Percentiles rank a stretch among this genome's conserved stretches.
Conservation (phyloP, 2,888 invertebrate species). For the Homarus gammarus region DNA sequence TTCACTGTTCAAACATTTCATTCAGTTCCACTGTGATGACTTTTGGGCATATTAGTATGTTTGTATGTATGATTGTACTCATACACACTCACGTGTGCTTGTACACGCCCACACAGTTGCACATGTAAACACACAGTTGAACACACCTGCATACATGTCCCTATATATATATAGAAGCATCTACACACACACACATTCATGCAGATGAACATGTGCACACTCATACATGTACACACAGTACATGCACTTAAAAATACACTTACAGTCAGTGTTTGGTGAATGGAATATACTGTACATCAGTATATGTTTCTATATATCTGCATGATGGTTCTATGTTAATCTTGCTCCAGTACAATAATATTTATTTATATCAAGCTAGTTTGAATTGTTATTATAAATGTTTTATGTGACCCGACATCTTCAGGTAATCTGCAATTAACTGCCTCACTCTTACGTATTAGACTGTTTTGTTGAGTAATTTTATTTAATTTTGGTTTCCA, state of each 20-base stretch:
- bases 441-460: not conserved
- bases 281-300: not conserved
- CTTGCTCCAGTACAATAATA: not conserved
- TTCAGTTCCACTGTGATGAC: not conserved
- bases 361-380: constrained; percentile 7
- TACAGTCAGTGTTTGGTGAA: not conserved
- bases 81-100: not conserved
- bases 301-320: constrained; percentile 30
- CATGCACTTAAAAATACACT: not conserved
- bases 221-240: not conserved
- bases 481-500: not conserved
- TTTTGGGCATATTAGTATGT: not conserved
- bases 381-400: not conserved
- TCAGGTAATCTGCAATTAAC: constrained; percentile 10
- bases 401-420: not conserved
- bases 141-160: not conserved
- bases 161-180: not conserved
- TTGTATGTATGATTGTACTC: not conserved
- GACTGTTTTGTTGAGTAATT: not conserved
- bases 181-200: not conserved
- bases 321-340: constrained; percentile 13
- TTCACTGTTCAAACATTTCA: not conserved
- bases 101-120: not conserved
- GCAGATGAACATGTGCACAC: too few relatives aligned
- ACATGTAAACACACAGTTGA: not conserved